Evolutionary conservation across 2,113 vertebrate genomes (phyloP).

Genomic region (Dromas ardeola): DNA sequence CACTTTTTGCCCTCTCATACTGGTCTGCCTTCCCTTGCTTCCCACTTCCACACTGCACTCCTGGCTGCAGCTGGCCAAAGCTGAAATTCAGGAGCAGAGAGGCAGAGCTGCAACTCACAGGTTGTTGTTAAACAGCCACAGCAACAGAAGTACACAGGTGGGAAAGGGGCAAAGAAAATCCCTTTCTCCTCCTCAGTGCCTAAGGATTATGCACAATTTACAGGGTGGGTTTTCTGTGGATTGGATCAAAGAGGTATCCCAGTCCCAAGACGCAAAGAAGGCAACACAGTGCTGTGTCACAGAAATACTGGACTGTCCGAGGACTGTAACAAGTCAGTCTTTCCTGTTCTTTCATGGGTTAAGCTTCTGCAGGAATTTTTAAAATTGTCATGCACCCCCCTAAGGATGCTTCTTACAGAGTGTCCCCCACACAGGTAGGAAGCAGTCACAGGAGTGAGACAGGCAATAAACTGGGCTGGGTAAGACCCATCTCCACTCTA

Average conservation of each 20-base stretch:
- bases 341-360: neutral
- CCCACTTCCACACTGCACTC: accelerated
- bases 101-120: neutral
- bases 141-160: neutral
- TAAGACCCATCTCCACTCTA: neutral
- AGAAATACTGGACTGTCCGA: neutral
- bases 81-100: neutral
- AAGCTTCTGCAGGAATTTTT: neutral
- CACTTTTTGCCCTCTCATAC: neutral
- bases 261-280: neutral
- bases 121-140: neutral
- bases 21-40: neutral
- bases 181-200: neutral
- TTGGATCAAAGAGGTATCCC: neutral
- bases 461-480: neutral
- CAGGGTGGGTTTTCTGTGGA: neutral
- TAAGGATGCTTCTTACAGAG: neutral
- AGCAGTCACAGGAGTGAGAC: neutral
- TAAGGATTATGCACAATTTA: neutral
- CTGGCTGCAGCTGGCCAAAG: accelerated
- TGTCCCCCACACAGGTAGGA: neutral
- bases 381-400: neutral
- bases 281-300: neutral
- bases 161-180: neutral
- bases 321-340: neutral